A percentile compares a stretch with the other conserved stretches of the same genome.
Evolutionary conservation across 2,888 invertebrate species (phyloP).

Genomic region (Zhengitettix transpicula): DNA sequence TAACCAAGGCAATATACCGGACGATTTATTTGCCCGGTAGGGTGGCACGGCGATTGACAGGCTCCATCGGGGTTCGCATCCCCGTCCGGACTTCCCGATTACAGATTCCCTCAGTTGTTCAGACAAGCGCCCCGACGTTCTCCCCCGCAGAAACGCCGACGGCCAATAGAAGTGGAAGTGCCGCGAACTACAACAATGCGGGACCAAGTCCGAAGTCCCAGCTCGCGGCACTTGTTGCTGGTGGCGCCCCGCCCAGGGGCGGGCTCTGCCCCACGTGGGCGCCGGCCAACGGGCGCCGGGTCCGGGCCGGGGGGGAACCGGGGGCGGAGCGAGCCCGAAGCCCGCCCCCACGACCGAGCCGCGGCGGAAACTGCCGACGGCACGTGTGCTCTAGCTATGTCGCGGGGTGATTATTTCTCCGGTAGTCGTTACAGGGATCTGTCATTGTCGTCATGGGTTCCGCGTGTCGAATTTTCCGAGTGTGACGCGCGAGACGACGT

Average conservation of each 20-base stretch:
- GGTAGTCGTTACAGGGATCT: neutral
- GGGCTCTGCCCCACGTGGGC: neutral
- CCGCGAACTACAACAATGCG: too few species aligned
- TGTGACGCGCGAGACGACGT: constrained; percentile 1
- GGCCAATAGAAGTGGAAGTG: too few species aligned
- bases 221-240: neutral
- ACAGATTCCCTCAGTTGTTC: too few species aligned
- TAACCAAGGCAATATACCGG: too few species aligned
- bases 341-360: constrained; percentile 8
- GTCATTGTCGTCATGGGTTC: neutral
- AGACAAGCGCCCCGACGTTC: too few species aligned
- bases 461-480: neutral
- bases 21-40: too few species aligned
- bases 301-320: constrained; percentile 1
- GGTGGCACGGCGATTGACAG: too few species aligned
- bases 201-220: too few species aligned
- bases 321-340: constrained; percentile 7
- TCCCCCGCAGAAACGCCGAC: too few species aligned
- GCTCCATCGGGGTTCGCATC: too few species aligned
- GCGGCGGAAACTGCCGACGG: neutral
- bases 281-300: constrained; percentile 4
- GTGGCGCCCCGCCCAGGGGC: neutral
- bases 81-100: too few species aligned
- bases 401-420: neutral
- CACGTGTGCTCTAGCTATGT: neutral